phyloP scores from a whole-genome alignment of 2,113 vertebrate genomes.

The Melospiza georgiana region DNA sequence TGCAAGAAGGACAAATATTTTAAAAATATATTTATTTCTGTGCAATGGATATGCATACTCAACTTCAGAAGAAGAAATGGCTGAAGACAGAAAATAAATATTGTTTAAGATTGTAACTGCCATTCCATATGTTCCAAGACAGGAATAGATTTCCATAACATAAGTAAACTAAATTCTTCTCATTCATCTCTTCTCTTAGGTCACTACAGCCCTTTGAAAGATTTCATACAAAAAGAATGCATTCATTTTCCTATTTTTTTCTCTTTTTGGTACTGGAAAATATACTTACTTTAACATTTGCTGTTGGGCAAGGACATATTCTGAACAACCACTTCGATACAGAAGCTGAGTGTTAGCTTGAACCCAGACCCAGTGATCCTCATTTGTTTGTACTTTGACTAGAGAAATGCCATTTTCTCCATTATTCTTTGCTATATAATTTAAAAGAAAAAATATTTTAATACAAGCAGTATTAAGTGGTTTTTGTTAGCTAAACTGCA shows the following conservation, averaged over 20 bases:
- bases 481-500: neutral
- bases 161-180: neutral
- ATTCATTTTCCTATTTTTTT: neutral
- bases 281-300: constrained; percentile 72
- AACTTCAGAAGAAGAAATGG: neutral
- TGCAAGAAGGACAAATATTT: neutral
- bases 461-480: neutral
- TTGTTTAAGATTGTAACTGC: neutral
- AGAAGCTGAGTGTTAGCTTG: constrained; percentile 69
- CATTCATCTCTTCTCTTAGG: neutral
- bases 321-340: constrained; percentile 68
- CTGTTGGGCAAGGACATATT: constrained; percentile 62
- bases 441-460: neutral
- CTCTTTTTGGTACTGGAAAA: neutral
- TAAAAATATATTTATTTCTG: neutral
- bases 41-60: neutral
- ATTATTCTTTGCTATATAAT: constrained; percentile 68
- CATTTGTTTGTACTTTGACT: constrained; percentile 69
- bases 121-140: neutral
- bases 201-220: neutral
- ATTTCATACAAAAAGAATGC: neutral
- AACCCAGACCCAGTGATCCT: constrained; percentile 75
- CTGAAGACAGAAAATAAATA: neutral
- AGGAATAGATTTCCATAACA: neutral
- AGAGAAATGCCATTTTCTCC: constrained; percentile 70